phyloP scores from a whole-genome alignment of 2,797 vertebrate species.

The Phaenicophaeus curvirostris region DNA sequence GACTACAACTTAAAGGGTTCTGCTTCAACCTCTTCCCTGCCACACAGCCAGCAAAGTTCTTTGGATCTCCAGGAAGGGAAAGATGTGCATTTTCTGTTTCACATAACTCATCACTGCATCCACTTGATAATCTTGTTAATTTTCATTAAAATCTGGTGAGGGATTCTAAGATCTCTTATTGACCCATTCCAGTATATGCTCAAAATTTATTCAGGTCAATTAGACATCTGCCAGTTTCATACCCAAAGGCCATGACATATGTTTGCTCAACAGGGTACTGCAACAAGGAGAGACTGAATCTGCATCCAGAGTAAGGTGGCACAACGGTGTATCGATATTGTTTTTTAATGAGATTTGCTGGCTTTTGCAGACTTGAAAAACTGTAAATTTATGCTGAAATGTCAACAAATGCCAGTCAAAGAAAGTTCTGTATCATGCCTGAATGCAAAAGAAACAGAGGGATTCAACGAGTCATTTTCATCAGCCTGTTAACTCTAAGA shows the following conservation, averaged over 20 bases:
- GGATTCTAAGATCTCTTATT: slow-evolving; percentile 29
- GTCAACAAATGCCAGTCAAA: slow-evolving; percentile 57
- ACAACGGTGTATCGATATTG: slow-evolving; percentile 7
- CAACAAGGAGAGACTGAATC: slow-evolving; percentile 54
- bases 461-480: neutral
- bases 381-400: slow-evolving; percentile 64
- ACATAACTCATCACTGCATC: neutral
- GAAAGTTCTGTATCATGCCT: slow-evolving; percentile 19
- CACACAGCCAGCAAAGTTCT: neutral
- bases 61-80: neutral
- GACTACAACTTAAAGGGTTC: neutral
- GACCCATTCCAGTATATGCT: neutral
- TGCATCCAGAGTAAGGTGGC: slow-evolving; percentile 47
- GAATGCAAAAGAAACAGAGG: slow-evolving; percentile 35
- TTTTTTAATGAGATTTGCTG: slow-evolving; percentile 66
- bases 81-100: neutral
- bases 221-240: slow-evolving; percentile 59
- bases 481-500: neutral
- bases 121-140: neutral
- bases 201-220: slow-evolving; percentile 42
- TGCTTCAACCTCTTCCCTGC: neutral
- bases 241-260: slow-evolving; percentile 57
- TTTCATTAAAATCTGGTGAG: neutral
- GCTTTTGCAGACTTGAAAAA: slow-evolving; percentile 11
- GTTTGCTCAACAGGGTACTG: slow-evolving; percentile 27